Evolutionary conservation across 2,888 invertebrate genomes (phyloP).

Genomic region (Folsomia candida): DNA sequence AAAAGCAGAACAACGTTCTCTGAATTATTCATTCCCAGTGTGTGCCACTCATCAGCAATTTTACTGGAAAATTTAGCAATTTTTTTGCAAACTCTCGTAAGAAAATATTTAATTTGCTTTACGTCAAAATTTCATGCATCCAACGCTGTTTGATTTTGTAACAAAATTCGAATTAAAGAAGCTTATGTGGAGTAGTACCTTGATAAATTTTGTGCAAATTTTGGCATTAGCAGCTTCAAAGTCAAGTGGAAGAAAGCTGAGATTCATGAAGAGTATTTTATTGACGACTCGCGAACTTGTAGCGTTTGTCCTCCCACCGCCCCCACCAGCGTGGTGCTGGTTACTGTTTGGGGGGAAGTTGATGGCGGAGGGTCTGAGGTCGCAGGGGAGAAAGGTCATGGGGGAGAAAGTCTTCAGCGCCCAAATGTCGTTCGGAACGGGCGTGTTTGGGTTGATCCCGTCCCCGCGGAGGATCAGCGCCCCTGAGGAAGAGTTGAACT

Average conservation of each 20-base stretch:
- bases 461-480: no score
- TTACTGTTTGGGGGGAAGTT: slow-evolving; percentile 9
- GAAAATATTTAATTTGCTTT: no score
- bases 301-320: slow-evolving; percentile 12
- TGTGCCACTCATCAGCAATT: no score
- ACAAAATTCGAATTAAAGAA: neutral
- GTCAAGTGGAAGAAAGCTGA: slow-evolving; percentile 29
- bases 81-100: no score
- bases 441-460: no score
- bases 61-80: no score
- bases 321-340: slow-evolving; percentile 4
- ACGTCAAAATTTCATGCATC: no score
- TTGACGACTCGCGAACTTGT: slow-evolving; percentile 21
- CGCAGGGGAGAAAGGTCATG: slow-evolving; percentile 23
- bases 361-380: slow-evolving; percentile 16
- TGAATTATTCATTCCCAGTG: no score
- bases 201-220: slow-evolving; percentile 30
- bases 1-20: no score
- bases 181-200: slow-evolving; percentile 12
- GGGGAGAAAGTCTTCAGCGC: slow-evolving; percentile 24
- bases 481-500: no score
- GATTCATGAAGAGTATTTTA: slow-evolving; percentile 26
- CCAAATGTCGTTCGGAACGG: slow-evolving; percentile 32
- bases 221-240: slow-evolving; percentile 31
- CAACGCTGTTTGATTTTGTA: neutral